Evolutionary conservation across 2,113 vertebrate species (phyloP), one percentile per base, ranked within the genome.

Genomic region (Deroptyus accipitrinus): DNA sequence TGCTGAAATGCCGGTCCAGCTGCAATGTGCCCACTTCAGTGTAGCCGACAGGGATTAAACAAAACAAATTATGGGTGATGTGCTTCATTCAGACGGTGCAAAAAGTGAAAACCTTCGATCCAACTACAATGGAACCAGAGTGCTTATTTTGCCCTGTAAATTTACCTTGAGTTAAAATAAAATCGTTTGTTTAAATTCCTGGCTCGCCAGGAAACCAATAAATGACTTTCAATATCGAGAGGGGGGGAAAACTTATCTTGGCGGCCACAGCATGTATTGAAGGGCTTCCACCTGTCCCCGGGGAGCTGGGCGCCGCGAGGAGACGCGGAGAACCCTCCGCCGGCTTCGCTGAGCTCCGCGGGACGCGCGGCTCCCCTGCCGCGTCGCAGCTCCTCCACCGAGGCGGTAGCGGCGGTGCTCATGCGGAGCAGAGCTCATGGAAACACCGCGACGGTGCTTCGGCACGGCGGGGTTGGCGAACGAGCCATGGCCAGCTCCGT

Each of bases 211-310:
- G 11, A 94, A 96, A 96, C 69, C 72, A 95, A 89, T 48, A 3
- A 72, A 83, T 17, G 0, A 27, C 17, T 69, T 62, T 3, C 2
- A 30, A 18, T 33, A 8, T 31, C 57, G n/a, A 24, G 23, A 22
- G 2, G 2, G 12, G 8, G 0, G 0, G 0, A 9, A 41, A 61
- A 57, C 14, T 7, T 2, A 11, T 2, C 28, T 18, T 16, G 70
- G 23, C 6, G 22, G 22, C 61, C 55, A 4, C 9, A 7, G 81
- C 51, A 41, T 6, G 19, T 11, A 10, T 7, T 13, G 6, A 28
- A 22, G 41, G 33, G 42, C 25, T 94, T 33, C 30, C 76, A 9
- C 5, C 28, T 17, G 25, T 5, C 63, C 44, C 46, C 3, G 41
- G 24, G 30, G 82, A 7, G 51, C 24, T 3, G 46, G 59, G 39